Percentiles rank a stretch among this genome's conserved stretches.
phyloP scores from a whole-genome alignment of 2,797 vertebrate genomes.

The Acanthurus tractus region DNA sequence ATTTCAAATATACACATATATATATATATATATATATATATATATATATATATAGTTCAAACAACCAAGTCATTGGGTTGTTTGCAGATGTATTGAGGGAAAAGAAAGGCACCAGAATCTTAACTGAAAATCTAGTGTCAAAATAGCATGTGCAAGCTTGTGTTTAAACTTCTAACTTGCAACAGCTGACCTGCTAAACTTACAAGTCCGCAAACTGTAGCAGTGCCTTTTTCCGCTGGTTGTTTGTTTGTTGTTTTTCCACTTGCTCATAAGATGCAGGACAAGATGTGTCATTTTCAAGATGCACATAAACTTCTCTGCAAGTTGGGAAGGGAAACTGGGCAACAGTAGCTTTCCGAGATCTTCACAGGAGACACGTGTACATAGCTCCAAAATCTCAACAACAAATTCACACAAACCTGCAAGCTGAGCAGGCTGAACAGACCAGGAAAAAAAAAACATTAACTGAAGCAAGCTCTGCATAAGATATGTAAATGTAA shows the following conservation, averaged over 20 bases:
- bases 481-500: not conserved
- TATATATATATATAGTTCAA: no score
- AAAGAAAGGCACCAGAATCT: not conserved
- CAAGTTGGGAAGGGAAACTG: no score
- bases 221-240: not conserved
- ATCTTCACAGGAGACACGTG: no score
- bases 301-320: not conserved
- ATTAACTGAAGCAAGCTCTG: no score
- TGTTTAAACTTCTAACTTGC: not conserved
- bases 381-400: no score
- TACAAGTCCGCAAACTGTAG: not conserved
- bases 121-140: not conserved
- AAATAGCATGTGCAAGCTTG: not conserved
- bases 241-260: not conserved
- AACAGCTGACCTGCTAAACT: not conserved
- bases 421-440: not conserved
- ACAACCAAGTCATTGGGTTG: not conserved
- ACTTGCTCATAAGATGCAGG: not conserved
- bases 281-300: no score
- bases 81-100: no score
- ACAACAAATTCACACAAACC: no score
- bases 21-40: no score
- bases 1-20: no score
- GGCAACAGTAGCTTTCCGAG: no score
- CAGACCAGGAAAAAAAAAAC: not conserved